Evolutionary conservation across 2,113 vertebrate species (phyloP), one percentile per base, ranked within the genome.

Genomic region (Phylloscopus trochilus): DNA sequence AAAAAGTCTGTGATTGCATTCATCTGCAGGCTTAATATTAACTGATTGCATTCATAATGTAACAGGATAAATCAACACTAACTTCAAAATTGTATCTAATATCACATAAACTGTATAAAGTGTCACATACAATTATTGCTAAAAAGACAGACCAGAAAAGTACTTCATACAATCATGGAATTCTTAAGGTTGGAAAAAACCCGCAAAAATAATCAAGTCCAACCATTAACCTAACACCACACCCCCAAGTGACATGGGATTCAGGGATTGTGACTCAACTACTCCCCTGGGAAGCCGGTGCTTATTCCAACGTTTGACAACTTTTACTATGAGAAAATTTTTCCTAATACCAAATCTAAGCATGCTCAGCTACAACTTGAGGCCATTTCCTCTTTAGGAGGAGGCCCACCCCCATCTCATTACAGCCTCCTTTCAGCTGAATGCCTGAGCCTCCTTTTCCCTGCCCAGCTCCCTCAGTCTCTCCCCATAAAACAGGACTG

Each of bases 11-110:
- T 87, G 62, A 95, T 82, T 92, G 82, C 58, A 81, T 84, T 82
- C 1, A 96, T 79, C 17, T 90, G 55, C 59, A 76, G 6, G 39
- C n/a, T 93, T 95, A 95, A 60, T 87, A 92, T 69, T 72, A 83
- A 83, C 59, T 81, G 23, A 95, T 51, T 78, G 55, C 39, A n/a
- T 22, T 90, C n/a, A 92, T 63, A 94, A 95, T 89, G 81, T 70
- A 96, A 89, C 7, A 80, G 12, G n/a, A 95, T 93, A 93, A 96
- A 95, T 85, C 33, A 60, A 89, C 46, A 56, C 22, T 81, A 92
- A 79, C 81, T 97, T 93, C 76, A 93, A 74, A 93, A 93, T 33
- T 60, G 69, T 79, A 94, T 87, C 31, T 93, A 95, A 77, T 92
- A 92, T 70, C 76, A 91, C 17, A 72, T 72, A 87, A 87, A 20